Conservation (phyloP, 2,888 invertebrate species). For the Hoplodrina ambigua region DNA sequence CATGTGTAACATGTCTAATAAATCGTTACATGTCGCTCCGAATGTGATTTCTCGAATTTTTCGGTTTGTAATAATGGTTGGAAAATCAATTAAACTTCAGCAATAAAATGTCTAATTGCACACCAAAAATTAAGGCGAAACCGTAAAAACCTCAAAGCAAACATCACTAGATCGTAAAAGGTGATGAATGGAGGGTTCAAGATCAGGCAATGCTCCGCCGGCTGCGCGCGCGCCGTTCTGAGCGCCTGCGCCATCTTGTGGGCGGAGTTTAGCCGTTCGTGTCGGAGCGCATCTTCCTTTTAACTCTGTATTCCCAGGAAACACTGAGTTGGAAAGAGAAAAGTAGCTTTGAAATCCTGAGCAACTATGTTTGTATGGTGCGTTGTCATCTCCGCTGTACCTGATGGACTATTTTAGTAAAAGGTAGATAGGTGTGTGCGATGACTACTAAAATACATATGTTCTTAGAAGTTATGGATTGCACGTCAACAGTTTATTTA, state of each 20-base stretch:
- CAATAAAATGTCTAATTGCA: slow-evolving; percentile 79
- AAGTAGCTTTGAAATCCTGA: slow-evolving; percentile 63
- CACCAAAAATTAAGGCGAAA: slow-evolving; percentile 84
- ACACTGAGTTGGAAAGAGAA: slow-evolving; percentile 77
- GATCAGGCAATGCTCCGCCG: slow-evolving; percentile 79
- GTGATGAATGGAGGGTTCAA: slow-evolving; percentile 88
- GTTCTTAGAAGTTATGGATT: slow-evolving; percentile 11
- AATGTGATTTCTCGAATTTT: slow-evolving; percentile 65
- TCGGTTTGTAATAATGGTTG: slow-evolving; percentile 68
- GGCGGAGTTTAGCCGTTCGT: slow-evolving; percentile 77
- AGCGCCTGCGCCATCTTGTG: slow-evolving; percentile 82
- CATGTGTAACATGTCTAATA: slow-evolving; percentile 59
- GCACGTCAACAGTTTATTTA: slow-evolving; percentile 17
- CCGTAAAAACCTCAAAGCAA: slow-evolving; percentile 84
- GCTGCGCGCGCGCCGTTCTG: slow-evolving; percentile 62
- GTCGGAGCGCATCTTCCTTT: slow-evolving; percentile 73
- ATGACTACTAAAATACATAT: slow-evolving; percentile 8
- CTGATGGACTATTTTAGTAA: slow-evolving; percentile 53
- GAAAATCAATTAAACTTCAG: slow-evolving; percentile 74
- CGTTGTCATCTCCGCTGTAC: slow-evolving; percentile 58
- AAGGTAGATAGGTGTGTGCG: slow-evolving; percentile 5
- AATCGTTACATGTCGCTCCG: slow-evolving; percentile 57
- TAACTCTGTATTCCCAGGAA: slow-evolving; percentile 65
- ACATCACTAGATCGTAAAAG: slow-evolving; percentile 81
- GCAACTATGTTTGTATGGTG: slow-evolving; percentile 36